A percentile compares a stretch with the other conserved stretches of the same genome.
These are phyloP conservation scores for Diarsia mendica DNA, from an alignment of 2,888 invertebrate species.

Conservation along the genomic window DNA sequence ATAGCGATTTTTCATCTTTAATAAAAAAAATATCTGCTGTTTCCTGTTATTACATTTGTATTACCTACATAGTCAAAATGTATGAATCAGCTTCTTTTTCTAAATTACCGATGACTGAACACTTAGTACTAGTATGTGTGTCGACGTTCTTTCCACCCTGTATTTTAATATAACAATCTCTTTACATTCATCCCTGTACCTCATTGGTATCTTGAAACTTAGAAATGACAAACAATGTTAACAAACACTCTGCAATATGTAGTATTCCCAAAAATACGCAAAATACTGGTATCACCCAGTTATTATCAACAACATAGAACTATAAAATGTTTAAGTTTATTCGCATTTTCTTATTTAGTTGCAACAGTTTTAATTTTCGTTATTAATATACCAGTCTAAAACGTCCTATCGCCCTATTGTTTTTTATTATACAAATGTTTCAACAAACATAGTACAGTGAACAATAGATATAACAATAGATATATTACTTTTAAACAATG, in stretches of 20 bases:
- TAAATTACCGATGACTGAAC: neutral
- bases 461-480: too few relatives aligned
- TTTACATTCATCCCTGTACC: slow-evolving; percentile 4
- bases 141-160: neutral
- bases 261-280: neutral
- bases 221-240: neutral
- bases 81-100: too few relatives aligned
- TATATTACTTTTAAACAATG: too few relatives aligned
- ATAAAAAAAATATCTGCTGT: too few relatives aligned
- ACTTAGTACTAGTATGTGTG: neutral
- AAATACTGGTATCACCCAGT: slow-evolving; percentile 6
- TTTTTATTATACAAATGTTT: slow-evolving; percentile 23
- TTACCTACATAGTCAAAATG: neutral
- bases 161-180: slow-evolving; percentile 23
- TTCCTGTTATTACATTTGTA: too few relatives aligned
- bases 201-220: slow-evolving; percentile 9
- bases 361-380: slow-evolving; percentile 45
- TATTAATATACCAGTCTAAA: slow-evolving; percentile 55
- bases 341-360: slow-evolving; percentile 4
- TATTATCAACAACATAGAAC: slow-evolving; percentile 3
- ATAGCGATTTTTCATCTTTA: too few relatives aligned
- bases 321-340: neutral
- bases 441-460: neutral
- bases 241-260: slow-evolving; percentile 16
- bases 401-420: slow-evolving; percentile 26